phyloP scores from a whole-genome alignment of 1,140 invertebrate species.

The Pseudomyrmex sp. region DNA sequence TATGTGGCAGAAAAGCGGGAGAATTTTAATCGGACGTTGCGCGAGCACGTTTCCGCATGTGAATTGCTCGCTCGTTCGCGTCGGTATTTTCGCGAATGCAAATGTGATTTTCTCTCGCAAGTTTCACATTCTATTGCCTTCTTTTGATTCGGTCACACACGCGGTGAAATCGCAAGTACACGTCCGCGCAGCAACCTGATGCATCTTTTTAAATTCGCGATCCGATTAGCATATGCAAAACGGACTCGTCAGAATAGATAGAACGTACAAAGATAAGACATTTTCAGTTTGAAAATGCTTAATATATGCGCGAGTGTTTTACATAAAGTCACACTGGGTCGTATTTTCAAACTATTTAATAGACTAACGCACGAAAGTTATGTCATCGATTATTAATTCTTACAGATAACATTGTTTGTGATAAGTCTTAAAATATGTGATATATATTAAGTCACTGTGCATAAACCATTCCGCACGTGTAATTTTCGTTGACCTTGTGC shows the following conservation, averaged over 20 bases:
- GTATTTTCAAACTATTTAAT: neutral
- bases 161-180: conserved; percentile 3
- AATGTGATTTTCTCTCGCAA: conserved; percentile 36
- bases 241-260: neutral
- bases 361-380: neutral
- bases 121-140: conserved; percentile 14
- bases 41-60: conserved; percentile 41
- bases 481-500: neutral
- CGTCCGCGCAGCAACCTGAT: conserved; percentile 28
- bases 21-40: conserved; percentile 64
- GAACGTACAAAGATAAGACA: neutral
- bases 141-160: conserved; percentile 1
- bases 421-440: neutral
- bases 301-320: neutral
- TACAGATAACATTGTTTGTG: neutral
- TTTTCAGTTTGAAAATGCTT: neutral
- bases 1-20: neutral
- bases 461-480: neutral
- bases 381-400: neutral
- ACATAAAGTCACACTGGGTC: neutral
- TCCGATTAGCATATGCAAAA: conserved; percentile 44
- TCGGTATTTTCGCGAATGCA: conserved; percentile 17
- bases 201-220: conserved; percentile 25
- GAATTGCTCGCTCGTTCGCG: conserved; percentile 24
- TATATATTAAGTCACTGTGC: neutral